These are phyloP conservation scores for Tholera decimalis DNA, from an alignment of 2,888 invertebrate genomes.

Conservation along the genomic window DNA sequence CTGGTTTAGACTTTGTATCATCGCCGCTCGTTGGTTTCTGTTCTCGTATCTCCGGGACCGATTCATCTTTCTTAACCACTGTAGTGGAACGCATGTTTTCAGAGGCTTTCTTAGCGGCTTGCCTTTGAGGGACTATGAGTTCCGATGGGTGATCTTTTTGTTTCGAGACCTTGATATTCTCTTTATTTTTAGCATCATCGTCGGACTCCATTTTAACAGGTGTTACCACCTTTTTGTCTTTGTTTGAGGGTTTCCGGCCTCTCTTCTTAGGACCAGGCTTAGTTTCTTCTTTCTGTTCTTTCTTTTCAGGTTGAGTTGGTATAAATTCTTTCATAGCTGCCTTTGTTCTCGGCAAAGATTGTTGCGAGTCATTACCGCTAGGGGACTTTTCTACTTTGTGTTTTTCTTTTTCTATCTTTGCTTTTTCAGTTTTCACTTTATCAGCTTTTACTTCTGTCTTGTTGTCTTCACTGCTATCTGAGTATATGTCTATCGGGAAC, in stretches of 20 bases:
- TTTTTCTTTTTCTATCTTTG: slow-evolving; percentile 80
- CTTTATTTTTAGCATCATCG: slow-evolving; percentile 89
- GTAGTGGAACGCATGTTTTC: slow-evolving; percentile 95
- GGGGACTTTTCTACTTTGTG: slow-evolving; percentile 92
- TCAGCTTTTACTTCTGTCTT: slow-evolving; percentile 75
- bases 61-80: slow-evolving; percentile 85
- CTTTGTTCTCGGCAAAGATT: slow-evolving; percentile 94
- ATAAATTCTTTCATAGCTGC: slow-evolving; percentile 96
- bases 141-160: slow-evolving; percentile 93
- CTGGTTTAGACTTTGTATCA: slow-evolving; percentile 80
- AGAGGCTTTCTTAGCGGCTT: slow-evolving; percentile 97
- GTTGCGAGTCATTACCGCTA: slow-evolving; percentile 93
- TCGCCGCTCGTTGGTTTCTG: slow-evolving; percentile 78
- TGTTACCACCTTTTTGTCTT: slow-evolving; percentile 80
- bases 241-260: slow-evolving; percentile 87
- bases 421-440: slow-evolving; percentile 89
- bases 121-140: slow-evolving; percentile 96
- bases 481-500: slow-evolving; percentile 95
- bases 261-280: slow-evolving; percentile 85
- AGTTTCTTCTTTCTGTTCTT: slow-evolving; percentile 73
- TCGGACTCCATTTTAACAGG: slow-evolving; percentile 78
- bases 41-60: slow-evolving; percentile 67
- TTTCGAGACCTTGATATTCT: slow-evolving; percentile 85
- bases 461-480: slow-evolving; percentile 94
- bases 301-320: slow-evolving; percentile 85